Conservation (phyloP, 2,888 invertebrate species). For the Scaptodrosophila latifasciaeformis region DNA sequence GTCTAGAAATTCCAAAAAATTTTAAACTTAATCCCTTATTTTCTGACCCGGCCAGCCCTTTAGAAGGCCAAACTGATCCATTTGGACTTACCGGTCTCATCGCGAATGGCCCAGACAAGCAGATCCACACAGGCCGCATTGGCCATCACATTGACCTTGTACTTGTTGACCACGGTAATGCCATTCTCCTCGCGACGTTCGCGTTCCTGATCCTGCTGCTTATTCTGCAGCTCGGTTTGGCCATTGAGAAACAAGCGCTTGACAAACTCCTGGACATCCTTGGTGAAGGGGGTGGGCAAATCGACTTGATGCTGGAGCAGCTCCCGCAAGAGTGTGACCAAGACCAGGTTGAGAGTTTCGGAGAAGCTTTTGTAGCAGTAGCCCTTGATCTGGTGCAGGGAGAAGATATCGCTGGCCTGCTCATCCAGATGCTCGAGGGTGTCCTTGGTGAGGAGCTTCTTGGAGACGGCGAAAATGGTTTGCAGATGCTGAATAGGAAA, state of each 20-base stretch:
- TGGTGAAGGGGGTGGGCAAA: conserved; percentile 91
- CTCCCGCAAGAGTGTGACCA: conserved; percentile 93
- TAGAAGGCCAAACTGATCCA: background rate
- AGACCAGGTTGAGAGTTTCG: conserved; percentile 93
- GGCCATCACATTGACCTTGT: conserved; percentile 96
- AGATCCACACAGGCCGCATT: conserved; percentile 98
- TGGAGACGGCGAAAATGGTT: conserved; percentile 86
- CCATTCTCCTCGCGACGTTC: conserved; percentile 89
- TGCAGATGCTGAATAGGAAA: conserved; percentile 84
- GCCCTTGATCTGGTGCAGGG: conserved; percentile 83
- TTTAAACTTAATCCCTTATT: too few relatives aligned
- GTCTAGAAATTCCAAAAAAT: too few relatives aligned
- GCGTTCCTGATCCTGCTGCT: conserved; percentile 89
- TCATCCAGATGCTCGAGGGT: conserved; percentile 87
- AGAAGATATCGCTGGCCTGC: conserved; percentile 86
- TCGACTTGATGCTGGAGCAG: conserved; percentile 92
- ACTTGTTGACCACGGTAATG: conserved; percentile 84
- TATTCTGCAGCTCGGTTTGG: conserved; percentile 92
- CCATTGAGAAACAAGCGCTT: conserved; percentile 92
- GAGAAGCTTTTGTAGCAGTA: conserved; percentile 97
- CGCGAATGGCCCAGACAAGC: conserved; percentile 97
- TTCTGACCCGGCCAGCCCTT: too few relatives aligned
- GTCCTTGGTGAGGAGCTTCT: conserved; percentile 90
- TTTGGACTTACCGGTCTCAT: conserved; percentile 88
- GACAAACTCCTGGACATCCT: conserved; percentile 94